Evolutionary conservation across 2,113 vertebrate genomes (phyloP), one percentile per base, ranked within the genome.

Genomic region (Melierax canorus): DNA sequence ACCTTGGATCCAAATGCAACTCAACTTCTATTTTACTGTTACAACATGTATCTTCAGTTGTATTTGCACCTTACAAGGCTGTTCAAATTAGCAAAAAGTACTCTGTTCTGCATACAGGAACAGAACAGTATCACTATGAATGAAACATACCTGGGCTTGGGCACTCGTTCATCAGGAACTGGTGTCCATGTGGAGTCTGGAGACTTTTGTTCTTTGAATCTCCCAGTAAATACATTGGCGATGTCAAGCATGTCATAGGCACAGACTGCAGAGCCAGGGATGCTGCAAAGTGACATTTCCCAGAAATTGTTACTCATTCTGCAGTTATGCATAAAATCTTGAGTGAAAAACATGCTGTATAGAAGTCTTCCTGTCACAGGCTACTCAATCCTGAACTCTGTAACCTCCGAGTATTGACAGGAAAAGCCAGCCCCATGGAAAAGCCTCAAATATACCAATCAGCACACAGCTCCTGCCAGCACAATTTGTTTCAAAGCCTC

Each of bases 151-250:
- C 99, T 99, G 93, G 99, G 99, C 89, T 99, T 99, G 75, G 99
- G 99, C 96, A 99, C 99, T 94, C 98, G 98, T 46, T 99, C 99
- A 38, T 99, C 99, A 51, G 99, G 99, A 96, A 99, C 99, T 58
- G 99, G 99, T 10, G 99, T 99, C 99, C 99, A 99, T 50, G 99
- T 99, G 82, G 99, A 99, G 96, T 99, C 99, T 7, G 99, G 98
- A 78, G 99, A 99, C 97, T 99, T 99, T 97, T 99, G 99, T 79
- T 99, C 99, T 97, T 99, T 99, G 98, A 99, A 99, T 95, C 99
- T 99, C 53, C 99, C 99, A 34, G 99, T 99, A 95, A 99, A 99
- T 21, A 99, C 99, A 91, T 93, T 99, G 96, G 99, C 99, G 85
- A 99, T 98, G 87, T 99, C 99, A 30, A 98, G 98, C 99, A 99